Base-by-base conservation (phyloP, 2,888 invertebrate genomes). In the Rhabditoides inermis region DNA sequence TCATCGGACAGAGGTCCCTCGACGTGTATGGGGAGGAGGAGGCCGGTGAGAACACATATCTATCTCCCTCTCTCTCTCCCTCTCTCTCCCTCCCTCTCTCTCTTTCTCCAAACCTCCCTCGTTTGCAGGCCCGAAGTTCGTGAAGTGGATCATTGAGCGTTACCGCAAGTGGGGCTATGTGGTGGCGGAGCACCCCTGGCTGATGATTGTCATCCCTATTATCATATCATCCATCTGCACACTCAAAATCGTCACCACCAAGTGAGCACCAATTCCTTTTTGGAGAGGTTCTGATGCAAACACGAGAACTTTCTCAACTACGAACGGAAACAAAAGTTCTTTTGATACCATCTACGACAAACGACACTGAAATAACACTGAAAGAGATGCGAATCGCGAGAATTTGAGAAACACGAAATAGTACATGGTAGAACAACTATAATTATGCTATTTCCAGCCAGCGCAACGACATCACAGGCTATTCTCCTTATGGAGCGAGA, bases 151-250 rank as follows among this genome's bases (percentile, higher is more conserved):
- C 45, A 73, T 73, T 45, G 55, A 60, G n/a, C 58, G 61, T 39
- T 73, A 68, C 61, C 55, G 63, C 4, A 61, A 66, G 25, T 73
- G 71, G 70, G 73, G 73, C 30, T 70, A 70, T 49, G 56, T 71
- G 36, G 64, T 73, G 7, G 65, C 70, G 2, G 59, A 63, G 23
- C 69, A 73, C 55, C 65, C 69, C 27, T 73, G 72, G 72, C 51
- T 61, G 30, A 69, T 70, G 28, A 72, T 73, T 45, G 36, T 60
- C 42, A 64, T 73, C 30, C 72, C 71, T 42, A 23, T 67, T 7
- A 26, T 65, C 15, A 58, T 73, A n/a, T 69, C 70, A 20, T 40
- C 60, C 22, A 48, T 69, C 6, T 62, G 62, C 7, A 58, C 68
- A 28, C 26, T 65, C 18, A 69, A 72, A 49, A 68, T 73, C 32